Conservation (phyloP, 2,888 invertebrate genomes). For the Cremastinae sp. region DNA sequence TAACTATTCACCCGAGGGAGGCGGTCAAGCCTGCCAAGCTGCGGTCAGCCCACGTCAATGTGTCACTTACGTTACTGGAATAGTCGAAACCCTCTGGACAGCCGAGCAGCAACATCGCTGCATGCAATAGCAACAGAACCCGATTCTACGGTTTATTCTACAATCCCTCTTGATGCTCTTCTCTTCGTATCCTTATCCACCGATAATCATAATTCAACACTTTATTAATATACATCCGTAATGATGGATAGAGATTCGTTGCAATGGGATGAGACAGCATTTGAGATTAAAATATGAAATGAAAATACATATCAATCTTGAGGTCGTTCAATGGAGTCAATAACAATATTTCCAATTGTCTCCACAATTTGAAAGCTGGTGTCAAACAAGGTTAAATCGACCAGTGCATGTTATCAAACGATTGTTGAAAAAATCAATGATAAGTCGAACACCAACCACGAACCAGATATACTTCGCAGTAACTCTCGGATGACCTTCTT, state of each 20-base stretch:
- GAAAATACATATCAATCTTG: too few species aligned
- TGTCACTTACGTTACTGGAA: conserved; percentile 79
- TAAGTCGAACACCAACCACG: conserved; percentile 44
- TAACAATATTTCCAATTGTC: too few species aligned
- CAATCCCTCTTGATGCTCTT: conserved; percentile 23
- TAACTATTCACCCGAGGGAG: conserved; percentile 79
- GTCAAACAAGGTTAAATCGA: too few species aligned
- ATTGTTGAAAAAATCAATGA: conserved; percentile 11
- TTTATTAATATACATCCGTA: neutral
- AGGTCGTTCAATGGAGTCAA: too few species aligned
- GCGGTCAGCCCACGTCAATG: conserved; percentile 80
- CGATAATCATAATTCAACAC: too few species aligned
- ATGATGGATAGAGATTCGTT: neutral
- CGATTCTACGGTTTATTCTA: conserved; percentile 52
- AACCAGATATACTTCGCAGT: conserved; percentile 53
- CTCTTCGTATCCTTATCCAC: conserved; percentile 8
- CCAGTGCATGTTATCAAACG: too few species aligned
- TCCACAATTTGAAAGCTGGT: too few species aligned
- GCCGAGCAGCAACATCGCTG: conserved; percentile 65
- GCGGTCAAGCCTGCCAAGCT: conserved; percentile 78
- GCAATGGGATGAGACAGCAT: too few species aligned
- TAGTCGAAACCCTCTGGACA: conserved; percentile 74
- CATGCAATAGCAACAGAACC: conserved; percentile 62
- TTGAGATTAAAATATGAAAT: too few species aligned
- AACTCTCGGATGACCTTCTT: conserved; percentile 70